A percentile compares a stretch with the other conserved stretches of the same genome.
Conservation (phyloP, 2,113 vertebrate species). For the Pyrgilauda ruficollis region DNA sequence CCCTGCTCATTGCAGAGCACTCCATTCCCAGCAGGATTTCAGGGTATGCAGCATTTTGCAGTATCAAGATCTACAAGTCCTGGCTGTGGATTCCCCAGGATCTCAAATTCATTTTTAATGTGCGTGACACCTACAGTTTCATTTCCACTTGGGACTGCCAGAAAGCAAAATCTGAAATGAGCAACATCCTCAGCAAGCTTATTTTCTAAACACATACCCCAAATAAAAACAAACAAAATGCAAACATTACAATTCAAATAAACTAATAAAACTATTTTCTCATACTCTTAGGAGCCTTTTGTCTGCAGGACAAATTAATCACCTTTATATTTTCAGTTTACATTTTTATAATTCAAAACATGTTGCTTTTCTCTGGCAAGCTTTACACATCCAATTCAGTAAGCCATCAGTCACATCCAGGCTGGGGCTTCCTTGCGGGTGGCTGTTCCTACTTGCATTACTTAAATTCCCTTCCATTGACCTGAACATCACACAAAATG, state of each 20-base stretch:
- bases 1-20: not conserved
- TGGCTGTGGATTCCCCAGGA: not conserved
- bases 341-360: slow-evolving; percentile 13
- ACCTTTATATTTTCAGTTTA: not conserved
- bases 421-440: not conserved
- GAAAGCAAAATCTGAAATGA: not conserved
- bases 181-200: not conserved
- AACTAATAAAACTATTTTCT: not conserved
- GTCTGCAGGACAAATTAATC: not conserved
- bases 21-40: not conserved
- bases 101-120: not conserved
- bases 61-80: not conserved
- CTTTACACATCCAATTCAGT: not conserved
- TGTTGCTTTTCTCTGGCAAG: slow-evolving; percentile 10
- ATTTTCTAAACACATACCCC: not conserved
- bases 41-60: not conserved
- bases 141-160: not conserved
- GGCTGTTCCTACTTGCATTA: not conserved
- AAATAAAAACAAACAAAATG: not conserved
- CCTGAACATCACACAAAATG: not conserved
- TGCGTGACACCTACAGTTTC: not conserved
- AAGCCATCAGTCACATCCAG: not conserved
- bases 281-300: not conserved
- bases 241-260: not conserved
- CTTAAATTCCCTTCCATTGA: not conserved